A percentile compares a stretch with the other conserved stretches of the same genome.
phyloP scores from a whole-genome alignment of 2,113 vertebrate species.

The Xenopus laevis region DNA sequence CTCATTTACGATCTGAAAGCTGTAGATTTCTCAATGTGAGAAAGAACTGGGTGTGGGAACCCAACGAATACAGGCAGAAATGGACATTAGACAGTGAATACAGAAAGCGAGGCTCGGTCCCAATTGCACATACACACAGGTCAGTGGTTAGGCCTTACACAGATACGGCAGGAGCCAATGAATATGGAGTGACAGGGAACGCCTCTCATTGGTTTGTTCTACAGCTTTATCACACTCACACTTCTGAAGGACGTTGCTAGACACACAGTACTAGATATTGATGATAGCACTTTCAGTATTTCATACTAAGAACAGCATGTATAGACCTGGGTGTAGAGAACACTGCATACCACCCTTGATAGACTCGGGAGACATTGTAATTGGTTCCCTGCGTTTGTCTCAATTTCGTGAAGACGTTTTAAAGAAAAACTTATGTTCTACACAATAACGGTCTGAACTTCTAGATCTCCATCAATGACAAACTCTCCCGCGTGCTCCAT shows the following conservation, averaged over 20 bases:
- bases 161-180: background rate
- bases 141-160: background rate
- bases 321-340: background rate
- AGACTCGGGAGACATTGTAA: background rate
- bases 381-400: background rate
- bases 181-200: background rate
- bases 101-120: background rate
- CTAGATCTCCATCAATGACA: constrained; percentile 82
- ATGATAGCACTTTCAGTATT: background rate
- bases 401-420: too few species aligned
- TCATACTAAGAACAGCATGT: background rate
- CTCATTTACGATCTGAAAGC: constrained; percentile 1
- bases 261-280: too few species aligned
- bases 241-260: too few species aligned
- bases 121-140: background rate
- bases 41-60: constrained; percentile 8
- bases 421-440: constrained; percentile 46
- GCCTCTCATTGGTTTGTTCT: background rate
- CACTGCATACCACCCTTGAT: too few species aligned
- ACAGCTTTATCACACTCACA: background rate
- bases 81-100: background rate
- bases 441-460: constrained; percentile 89
- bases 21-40: constrained; percentile 36
- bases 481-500: constrained; percentile 85
- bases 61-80: constrained; percentile 1